A percentile compares a stretch with the other conserved stretches of the same genome.
These are phyloP conservation scores for Leptopterna dolabrata DNA, from an alignment of 2,888 invertebrate genomes.

Conservation along the genomic window DNA sequence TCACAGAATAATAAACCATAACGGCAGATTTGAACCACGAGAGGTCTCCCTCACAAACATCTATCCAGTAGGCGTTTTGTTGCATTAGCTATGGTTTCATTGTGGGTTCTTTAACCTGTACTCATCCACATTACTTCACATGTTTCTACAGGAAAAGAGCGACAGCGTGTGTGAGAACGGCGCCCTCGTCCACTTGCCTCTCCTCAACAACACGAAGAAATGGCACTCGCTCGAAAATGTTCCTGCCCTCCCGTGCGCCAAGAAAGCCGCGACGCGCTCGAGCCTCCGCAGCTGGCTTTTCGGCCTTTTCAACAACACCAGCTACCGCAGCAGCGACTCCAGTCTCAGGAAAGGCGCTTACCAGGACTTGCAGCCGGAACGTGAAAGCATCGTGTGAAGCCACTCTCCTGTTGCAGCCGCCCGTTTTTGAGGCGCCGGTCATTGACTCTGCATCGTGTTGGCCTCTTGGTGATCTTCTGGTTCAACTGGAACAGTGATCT, in stretches of 20 bases:
- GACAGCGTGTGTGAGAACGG: constrained; percentile 62
- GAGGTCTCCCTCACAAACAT: too few relatives aligned
- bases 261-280: constrained; percentile 72
- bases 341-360: constrained; percentile 71
- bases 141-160: constrained; percentile 56
- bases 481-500: too few relatives aligned
- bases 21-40: too few relatives aligned
- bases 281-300: constrained; percentile 81
- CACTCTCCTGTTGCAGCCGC: not conserved
- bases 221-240: constrained; percentile 85
- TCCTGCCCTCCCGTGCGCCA: constrained; percentile 67
- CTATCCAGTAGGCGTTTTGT: too few relatives aligned
- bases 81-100: too few relatives aligned
- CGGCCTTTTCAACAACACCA: constrained; percentile 79
- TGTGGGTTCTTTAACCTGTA: too few relatives aligned
- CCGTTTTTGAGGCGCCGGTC: too few relatives aligned
- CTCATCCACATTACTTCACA: too few relatives aligned
- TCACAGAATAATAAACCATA: too few relatives aligned
- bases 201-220: constrained; percentile 72
- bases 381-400: constrained; percentile 72
- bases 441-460: too few relatives aligned
- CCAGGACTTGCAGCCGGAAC: constrained; percentile 71
- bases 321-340: constrained; percentile 75
- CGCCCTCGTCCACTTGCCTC: constrained; percentile 67
- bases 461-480: too few relatives aligned